Base-by-base conservation (phyloP, 2,888 invertebrate genomes). In the Cyaniris semiargus region DNA sequence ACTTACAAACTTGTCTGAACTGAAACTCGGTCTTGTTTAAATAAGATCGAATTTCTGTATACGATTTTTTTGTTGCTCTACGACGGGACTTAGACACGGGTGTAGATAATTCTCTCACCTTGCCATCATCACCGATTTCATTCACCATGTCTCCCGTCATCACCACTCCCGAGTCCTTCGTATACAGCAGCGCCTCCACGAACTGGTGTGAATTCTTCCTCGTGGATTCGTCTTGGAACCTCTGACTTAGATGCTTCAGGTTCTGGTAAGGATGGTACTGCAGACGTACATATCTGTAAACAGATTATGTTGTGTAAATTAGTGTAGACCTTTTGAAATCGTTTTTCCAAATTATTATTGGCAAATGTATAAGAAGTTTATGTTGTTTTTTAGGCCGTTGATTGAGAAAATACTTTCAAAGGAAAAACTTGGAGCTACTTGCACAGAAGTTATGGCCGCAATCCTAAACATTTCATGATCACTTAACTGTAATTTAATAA, bases 91-190 rank as follows among this genome's bases (percentile, higher is more conserved):
- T 18, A 53, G 15, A n/a, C 3, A 56, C n/a, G 13, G 21, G 10
- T 8, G 48, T 56, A 56, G 8, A 15, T 0, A 60, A 48, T 23
- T 13, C 48, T 56, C 82, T 76, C 83, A 96, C 96, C 93, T 95
- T 95, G 74, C 95, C 95, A 82, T 94, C 91, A 5, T 80, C 78
- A 70, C 95, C 95, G 1, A 94, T 88, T 75, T 94, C 88, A 80
- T 96, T 95, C 4, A 95, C 95, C 95, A 96, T 95, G 80, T 95
- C 95, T 21, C 96, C 97, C 0, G 95, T 95, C 97, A 97, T 97
- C 56, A 98, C 87, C 0, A 97, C 97, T 10, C 96, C 97, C 74
- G 94, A 89, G 60, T 96, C 92, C 81, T 94, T 92, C 71, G 93
- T 94, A 86, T 94, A 98, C 80, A 96, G 90, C 44, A 97, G 87